Percentiles rank a stretch among this genome's conserved stretches.
These are phyloP conservation scores for Cyaniris semiargus DNA, from an alignment of 2,888 invertebrate species.

Conservation along the genomic window DNA sequence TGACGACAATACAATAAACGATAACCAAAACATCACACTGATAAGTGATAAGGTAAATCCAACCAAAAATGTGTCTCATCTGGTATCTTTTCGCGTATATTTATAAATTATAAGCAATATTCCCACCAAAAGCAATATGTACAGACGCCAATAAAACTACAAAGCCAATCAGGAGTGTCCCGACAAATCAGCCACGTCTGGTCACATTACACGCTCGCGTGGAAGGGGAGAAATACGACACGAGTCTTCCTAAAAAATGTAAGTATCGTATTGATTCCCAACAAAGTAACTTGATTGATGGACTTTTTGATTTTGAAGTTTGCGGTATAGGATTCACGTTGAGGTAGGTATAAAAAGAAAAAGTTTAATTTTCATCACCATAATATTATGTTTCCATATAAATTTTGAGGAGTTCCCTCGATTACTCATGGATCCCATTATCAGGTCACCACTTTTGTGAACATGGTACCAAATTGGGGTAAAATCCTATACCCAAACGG, in stretches of 20 bases:
- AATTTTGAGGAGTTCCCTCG: no score
- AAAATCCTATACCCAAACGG: no score
- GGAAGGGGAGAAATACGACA: slow-evolving; percentile 14
- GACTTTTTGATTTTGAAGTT: slow-evolving; percentile 1
- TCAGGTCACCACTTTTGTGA: no score
- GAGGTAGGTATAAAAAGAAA: neutral
- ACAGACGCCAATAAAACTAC: slow-evolving; percentile 16
- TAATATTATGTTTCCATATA: no score
- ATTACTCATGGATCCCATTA: no score
- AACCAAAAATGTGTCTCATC: neutral
- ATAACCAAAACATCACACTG: neutral
- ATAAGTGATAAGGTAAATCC: neutral
- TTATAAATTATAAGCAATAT: neutral
- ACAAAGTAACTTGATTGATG: neutral
- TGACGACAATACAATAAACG: neutral
- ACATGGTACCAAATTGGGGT: no score
- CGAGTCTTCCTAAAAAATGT: neutral
- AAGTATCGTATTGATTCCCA: slow-evolving; percentile 14
- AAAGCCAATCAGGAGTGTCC: slow-evolving; percentile 21
- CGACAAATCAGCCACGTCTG: slow-evolving; percentile 21
- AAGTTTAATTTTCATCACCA: neutral
- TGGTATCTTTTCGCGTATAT: neutral
- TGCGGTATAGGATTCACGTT: neutral
- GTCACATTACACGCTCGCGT: slow-evolving; percentile 23
- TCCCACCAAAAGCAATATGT: slow-evolving; percentile 5